Evolutionary conservation across 2,113 vertebrate genomes (phyloP), one percentile per base, ranked within the genome.

Genomic region (Aviceda subcristata): DNA sequence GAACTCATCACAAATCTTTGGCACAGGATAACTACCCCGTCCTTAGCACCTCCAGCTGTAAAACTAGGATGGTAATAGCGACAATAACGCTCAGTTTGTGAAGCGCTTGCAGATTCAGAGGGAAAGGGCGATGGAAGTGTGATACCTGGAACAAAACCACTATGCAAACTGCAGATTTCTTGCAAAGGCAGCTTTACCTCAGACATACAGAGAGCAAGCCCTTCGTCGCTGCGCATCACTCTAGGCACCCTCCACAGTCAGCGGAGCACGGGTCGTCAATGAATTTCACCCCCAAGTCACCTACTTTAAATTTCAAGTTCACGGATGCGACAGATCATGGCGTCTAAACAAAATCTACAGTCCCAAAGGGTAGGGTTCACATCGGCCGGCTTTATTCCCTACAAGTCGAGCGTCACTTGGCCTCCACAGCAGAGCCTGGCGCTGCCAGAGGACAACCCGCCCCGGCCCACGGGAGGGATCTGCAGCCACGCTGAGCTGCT

Each of bases 391-490:
- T 67, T 71, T n/a, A 67, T 15, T 45, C 27, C 32, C 32, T 41
- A 17, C 23, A 30, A 29, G 48, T 5, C 0, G 4, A 56, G 5
- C 3, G 9, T 72, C 39, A 29, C 32, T 62, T 48, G 57, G 30
- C 27, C 80, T 36, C 50, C 59, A 11, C 15, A 46, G 71, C 0
- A 0, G n/a, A 88, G 56, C 29, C 34, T 68, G 60, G 14, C 1
- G 9, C 24, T 77, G 76, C 36, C 38, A 34, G 46, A 45, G 38
- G 48, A 59, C 66, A 63, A 38, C 1, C 12, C 5, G 0, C 7
- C n/a, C 10, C 0, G 1, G 20, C 11, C 46, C 21, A 41, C 2
- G 0, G 34, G 30, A 59, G 6, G 21, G 41, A 14, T 59, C 3
- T 59, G 46, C 57, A 86, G 41, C 29, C 77, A 36, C 1, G 5